A percentile compares a stretch with the other conserved stretches of the same genome.
Conservation (phyloP, 2,888 invertebrate genomes). For the Melikaiella ostensackeni region DNA sequence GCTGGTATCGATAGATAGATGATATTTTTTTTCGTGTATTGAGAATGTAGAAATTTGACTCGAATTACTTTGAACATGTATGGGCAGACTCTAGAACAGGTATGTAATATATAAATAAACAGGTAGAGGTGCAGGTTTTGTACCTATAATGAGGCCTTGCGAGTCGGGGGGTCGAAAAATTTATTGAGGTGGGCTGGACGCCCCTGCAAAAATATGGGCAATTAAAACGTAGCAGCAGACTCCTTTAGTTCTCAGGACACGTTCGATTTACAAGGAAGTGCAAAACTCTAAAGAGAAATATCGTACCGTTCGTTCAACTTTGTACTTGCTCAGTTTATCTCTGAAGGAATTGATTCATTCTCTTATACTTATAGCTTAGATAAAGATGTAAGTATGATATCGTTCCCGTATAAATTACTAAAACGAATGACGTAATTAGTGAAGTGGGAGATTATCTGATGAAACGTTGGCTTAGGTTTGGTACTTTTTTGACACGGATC, state of each 20-base stretch:
- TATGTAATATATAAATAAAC: slow-evolving; percentile 14
- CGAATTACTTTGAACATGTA: neutral
- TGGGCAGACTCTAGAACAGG: neutral
- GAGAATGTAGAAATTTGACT: neutral
- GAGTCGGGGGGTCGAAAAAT: slow-evolving; percentile 57
- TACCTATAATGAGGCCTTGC: slow-evolving; percentile 37
- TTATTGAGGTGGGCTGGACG: slow-evolving; percentile 56
- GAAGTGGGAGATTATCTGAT: neutral
- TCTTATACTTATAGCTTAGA: neutral
- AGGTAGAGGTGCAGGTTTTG: slow-evolving; percentile 39
- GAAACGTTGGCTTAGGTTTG: neutral
- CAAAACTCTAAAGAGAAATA: neutral
- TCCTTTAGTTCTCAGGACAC: neutral
- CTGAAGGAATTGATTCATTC: neutral
- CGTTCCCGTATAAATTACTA: neutral
- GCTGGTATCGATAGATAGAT: too few relatives aligned
- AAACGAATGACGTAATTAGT: neutral
- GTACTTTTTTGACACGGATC: slow-evolving; percentile 2
- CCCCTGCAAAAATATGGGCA: slow-evolving; percentile 61
- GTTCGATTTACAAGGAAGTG: neutral
- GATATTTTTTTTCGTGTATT: too few relatives aligned
- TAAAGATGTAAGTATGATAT: neutral
- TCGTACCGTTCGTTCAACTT: neutral
- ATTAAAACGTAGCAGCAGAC: slow-evolving; percentile 54
- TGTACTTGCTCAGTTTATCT: neutral